A percentile compares a stretch with the other conserved stretches of the same genome.
Conservation (phyloP, 2,797 vertebrate species). For the Poliocrania exsul region DNA sequence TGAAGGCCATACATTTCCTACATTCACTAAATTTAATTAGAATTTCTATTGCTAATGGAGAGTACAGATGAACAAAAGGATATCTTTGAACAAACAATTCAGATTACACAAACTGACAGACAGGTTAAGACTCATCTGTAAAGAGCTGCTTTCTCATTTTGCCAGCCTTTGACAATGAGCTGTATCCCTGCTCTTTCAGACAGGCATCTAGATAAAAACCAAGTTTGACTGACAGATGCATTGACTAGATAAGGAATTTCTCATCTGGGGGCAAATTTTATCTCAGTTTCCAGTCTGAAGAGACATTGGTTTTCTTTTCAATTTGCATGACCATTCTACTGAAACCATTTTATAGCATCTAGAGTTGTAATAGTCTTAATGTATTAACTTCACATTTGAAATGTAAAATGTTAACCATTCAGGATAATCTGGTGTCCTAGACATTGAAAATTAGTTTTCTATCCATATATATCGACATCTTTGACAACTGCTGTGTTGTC, state of each 20-base stretch:
- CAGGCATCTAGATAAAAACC: constrained; percentile 3
- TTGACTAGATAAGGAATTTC: constrained; percentile 57
- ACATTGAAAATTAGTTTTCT: constrained; percentile 4
- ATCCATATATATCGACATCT: not conserved
- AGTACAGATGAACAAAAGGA: not conserved
- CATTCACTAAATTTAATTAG: not conserved
- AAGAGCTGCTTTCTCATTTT: constrained; percentile 35
- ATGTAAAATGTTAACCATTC: constrained; percentile 56
- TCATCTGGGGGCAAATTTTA: constrained; percentile 59
- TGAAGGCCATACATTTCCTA: not conserved
- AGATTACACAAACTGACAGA: not conserved
- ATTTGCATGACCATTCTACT: constrained; percentile 64
- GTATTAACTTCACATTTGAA: constrained; percentile 46
- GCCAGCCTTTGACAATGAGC: constrained; percentile 1
- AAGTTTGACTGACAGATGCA: constrained; percentile 29
- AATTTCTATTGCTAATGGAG: not conserved
- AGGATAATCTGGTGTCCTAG: constrained; percentile 48
- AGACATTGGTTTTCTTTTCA: constrained; percentile 65
- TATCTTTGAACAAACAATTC: not conserved
- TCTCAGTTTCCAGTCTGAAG: constrained; percentile 59
- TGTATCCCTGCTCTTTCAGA: constrained; percentile 9
- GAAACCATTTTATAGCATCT: constrained; percentile 38
- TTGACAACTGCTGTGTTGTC: not conserved
- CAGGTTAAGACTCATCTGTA: not conserved
- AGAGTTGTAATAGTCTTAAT: constrained; percentile 33